Evolutionary conservation across 2,113 vertebrate genomes (phyloP).

Genomic region (Procavia capensis): DNA sequence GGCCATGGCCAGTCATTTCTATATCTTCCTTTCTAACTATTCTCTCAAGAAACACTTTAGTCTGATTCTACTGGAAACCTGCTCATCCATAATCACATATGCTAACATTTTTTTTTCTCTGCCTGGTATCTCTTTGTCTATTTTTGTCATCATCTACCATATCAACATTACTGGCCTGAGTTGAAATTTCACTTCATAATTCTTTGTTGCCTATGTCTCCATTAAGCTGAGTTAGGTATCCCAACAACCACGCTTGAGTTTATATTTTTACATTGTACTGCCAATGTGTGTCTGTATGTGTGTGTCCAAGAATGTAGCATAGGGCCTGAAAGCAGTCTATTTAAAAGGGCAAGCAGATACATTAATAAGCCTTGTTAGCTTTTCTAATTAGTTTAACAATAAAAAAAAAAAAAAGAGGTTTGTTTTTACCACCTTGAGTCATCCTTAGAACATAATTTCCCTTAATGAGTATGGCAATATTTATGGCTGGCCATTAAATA

Average conservation of each 20-base stretch:
- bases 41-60: neutral
- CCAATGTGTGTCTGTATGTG: neutral
- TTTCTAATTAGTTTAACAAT: neutral
- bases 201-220: neutral
- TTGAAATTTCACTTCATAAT: constrained; percentile 11
- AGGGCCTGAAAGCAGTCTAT: neutral
- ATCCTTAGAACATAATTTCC: neutral
- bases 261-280: neutral
- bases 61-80: neutral
- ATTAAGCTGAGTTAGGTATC: neutral
- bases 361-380: neutral
- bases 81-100: neutral
- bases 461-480: neutral
- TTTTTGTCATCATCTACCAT: neutral
- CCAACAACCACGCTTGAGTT: neutral
- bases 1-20: neutral
- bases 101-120: neutral
- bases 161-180: neutral
- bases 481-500: neutral
- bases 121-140: neutral
- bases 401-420: neutral
- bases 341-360: neutral
- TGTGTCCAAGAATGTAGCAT: neutral
- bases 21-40: neutral
- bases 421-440: neutral